These are phyloP conservation scores for Anastrepha ludens DNA, from an alignment of 1,140 invertebrate species.

Conservation along the genomic window DNA sequence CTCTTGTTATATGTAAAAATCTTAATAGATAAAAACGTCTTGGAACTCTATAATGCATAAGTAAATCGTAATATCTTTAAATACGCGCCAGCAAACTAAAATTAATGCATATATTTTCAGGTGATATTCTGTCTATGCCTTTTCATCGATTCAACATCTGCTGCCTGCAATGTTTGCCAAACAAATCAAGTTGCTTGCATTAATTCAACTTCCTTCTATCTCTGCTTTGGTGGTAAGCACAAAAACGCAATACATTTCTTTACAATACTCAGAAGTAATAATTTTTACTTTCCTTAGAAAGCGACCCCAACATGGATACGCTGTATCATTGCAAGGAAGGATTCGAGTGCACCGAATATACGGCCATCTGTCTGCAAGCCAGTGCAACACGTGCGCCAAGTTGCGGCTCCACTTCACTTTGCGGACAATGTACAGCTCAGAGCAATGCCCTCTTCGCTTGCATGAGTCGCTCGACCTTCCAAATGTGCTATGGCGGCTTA, in stretches of 20 bases:
- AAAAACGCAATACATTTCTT: background rate
- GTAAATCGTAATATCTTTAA: too few species aligned
- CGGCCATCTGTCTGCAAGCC: slow-evolving; percentile 67
- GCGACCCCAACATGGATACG: slow-evolving; percentile 58
- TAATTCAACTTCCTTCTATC: slow-evolving; percentile 69
- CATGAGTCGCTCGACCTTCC: slow-evolving; percentile 65
- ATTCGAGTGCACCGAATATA: slow-evolving; percentile 65
- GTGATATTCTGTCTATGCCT: background rate
- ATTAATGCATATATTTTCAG: background rate
- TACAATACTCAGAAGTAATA: background rate
- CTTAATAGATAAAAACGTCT: too few species aligned
- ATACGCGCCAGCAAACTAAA: too few species aligned
- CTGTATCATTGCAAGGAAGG: slow-evolving; percentile 66
- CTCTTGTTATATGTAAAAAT: too few species aligned
- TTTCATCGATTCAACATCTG: background rate
- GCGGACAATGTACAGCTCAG: slow-evolving; percentile 68
- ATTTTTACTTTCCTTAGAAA: slow-evolving; percentile 29
- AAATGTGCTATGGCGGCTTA: slow-evolving; percentile 69
- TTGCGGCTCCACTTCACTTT: slow-evolving; percentile 66
- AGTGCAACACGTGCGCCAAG: slow-evolving; percentile 63
- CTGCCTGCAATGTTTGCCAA: slow-evolving; percentile 68
- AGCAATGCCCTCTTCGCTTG: slow-evolving; percentile 68
- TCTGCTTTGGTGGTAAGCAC: slow-evolving; percentile 68
- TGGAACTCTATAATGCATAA: too few species aligned
- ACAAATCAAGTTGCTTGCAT: slow-evolving; percentile 67